Conservation (phyloP, 2,113 vertebrate genomes). For the Oreochromis spilurus region DNA sequence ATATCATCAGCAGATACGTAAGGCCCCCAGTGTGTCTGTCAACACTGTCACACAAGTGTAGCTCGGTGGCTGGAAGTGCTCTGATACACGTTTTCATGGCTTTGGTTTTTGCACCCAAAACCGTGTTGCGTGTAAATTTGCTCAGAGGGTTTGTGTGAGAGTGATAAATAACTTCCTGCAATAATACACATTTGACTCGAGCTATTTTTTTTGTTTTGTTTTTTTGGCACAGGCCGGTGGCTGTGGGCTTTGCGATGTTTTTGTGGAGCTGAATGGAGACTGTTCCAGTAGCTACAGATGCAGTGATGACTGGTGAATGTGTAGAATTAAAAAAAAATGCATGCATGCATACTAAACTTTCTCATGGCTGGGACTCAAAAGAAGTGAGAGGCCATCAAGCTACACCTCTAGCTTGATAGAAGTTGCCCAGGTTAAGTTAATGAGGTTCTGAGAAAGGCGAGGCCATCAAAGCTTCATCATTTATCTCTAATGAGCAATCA, state of each 20-base stretch:
- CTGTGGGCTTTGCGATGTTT: slow-evolving; percentile 9
- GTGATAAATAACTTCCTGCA: not conserved
- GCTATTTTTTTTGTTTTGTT: not conserved
- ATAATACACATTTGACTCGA: not conserved
- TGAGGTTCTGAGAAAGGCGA: not conserved
- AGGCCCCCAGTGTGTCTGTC: slow-evolving; percentile 37
- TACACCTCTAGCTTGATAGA: not conserved
- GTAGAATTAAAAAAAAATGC: slow-evolving; percentile 23
- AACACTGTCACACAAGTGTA: slow-evolving; percentile 31
- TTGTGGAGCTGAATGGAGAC: slow-evolving; percentile 50
- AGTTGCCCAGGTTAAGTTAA: not conserved
- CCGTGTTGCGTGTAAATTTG: not conserved
- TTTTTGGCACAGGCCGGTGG: not conserved
- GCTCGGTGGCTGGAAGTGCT: not conserved
- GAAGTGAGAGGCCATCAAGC: not conserved
- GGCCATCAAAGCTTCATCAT: not conserved
- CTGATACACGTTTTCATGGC: not conserved
- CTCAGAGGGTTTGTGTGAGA: not conserved
- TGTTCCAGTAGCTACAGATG: slow-evolving; percentile 47
- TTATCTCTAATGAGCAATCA: not conserved
- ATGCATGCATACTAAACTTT: not conserved
- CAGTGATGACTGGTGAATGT: slow-evolving; percentile 25
- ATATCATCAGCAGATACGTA: slow-evolving; percentile 73
- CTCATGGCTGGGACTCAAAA: not conserved
- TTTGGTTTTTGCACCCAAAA: not conserved